These are phyloP conservation scores for Anarsia innoxiella DNA, from an alignment of 2,888 invertebrate genomes.

Conservation along the genomic window DNA sequence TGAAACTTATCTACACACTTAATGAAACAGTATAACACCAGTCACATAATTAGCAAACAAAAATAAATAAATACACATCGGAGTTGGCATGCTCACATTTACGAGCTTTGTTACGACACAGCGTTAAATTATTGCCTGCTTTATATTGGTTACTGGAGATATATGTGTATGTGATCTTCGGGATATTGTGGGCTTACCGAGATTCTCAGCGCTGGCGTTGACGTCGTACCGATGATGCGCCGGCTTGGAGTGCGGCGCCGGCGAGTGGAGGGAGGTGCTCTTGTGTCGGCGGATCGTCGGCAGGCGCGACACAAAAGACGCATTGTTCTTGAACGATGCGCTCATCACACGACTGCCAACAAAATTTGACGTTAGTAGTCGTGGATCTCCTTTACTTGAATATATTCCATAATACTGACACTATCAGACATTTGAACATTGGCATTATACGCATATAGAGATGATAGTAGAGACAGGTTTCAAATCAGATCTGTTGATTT, in stretches of 20 bases:
- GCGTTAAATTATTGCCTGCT: background rate
- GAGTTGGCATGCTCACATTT: no score
- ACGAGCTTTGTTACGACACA: background rate
- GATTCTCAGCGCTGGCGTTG: conserved; percentile 84
- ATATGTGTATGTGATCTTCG: background rate
- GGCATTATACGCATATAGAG: background rate
- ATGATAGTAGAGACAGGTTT: no score
- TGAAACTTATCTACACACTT: no score
- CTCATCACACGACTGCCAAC: conserved; percentile 78
- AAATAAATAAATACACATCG: no score
- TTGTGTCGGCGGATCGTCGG: conserved; percentile 90
- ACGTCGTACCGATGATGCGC: conserved; percentile 81
- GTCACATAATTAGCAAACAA: no score
- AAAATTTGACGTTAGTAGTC: conserved; percentile 11
- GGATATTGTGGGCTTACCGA: conserved; percentile 70
- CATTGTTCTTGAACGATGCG: conserved; percentile 94
- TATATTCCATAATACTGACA: background rate
- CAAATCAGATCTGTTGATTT: no score
- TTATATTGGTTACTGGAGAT: background rate
- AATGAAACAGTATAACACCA: no score
- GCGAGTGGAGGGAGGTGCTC: conserved; percentile 85
- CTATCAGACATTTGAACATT: background rate
- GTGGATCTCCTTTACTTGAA: background rate
- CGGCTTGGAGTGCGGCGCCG: conserved; percentile 79
- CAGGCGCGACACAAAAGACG: conserved; percentile 92